Base-by-base conservation (phyloP, 2,888 invertebrate genomes). In the Xestia c-nigrum region DNA sequence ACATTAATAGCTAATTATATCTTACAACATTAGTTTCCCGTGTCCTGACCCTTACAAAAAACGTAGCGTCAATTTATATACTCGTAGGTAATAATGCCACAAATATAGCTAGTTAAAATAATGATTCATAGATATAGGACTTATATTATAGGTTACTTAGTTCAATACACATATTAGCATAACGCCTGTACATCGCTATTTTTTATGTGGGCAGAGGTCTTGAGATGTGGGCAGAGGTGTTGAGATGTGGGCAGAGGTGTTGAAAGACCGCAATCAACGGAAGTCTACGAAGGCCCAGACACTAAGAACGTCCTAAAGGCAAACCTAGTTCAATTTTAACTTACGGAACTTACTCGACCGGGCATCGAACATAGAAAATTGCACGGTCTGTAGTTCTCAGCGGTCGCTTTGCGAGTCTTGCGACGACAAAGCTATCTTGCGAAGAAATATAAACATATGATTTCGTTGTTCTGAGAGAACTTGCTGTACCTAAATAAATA, bases 1-100 rank as follows among this genome's bases (percentile, higher is more conserved):
- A 63, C 43, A 66, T n/a, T n/a, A n/a, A n/a, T 69, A n/a, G 31
- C 31, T 31, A 71, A 21, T 38, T 47, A 52, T 65, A 71, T 64
- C 12, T 31, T 50, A 55, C n/a, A 12, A n/a, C n/a, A n/a, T n/a
- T n/a, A n/a, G n/a, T n/a, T n/a, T n/a, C n/a, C n/a, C n/a, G n/a
- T n/a, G n/a, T n/a, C n/a, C n/a, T n/a, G n/a, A n/a, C n/a, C n/a
- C n/a, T n/a, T n/a, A n/a, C n/a, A 10, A 24, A 4, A 19, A n/a
- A 61, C 31, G 31, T 43, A n/a, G 40, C 16, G 55, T 31, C 5
- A 21, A 21, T 61, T 61, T 46, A 38, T 52, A 21, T n/a, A n/a
- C n/a, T n/a, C n/a, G n/a, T n/a, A n/a, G n/a, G n/a, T n/a, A n/a
- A n/a, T n/a, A n/a, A n/a, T n/a, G n/a, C n/a, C n/a, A n/a, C n/a